Evolutionary conservation across 1,140 invertebrate species (phyloP).

Genomic region (Philopotamus ludificatus): DNA sequence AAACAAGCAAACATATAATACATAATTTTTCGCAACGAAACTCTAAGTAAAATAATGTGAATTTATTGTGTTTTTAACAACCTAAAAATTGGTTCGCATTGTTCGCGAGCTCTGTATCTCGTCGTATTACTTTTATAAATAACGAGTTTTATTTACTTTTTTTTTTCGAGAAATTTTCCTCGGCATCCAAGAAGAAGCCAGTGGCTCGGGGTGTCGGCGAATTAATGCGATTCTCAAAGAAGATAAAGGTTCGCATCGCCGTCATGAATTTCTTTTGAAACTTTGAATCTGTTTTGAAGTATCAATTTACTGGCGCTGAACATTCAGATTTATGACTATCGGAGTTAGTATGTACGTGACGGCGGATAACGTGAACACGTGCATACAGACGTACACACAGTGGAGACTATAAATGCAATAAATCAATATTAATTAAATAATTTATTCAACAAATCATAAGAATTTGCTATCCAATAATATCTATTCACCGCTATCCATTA

Average conservation of each 20-base stretch:
- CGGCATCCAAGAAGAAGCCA: not conserved
- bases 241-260: slow-evolving; percentile 24
- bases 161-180: not conserved
- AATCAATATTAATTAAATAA: no score
- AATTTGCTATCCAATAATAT: no score
- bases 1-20: no score
- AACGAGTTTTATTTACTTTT: no score
- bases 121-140: not conserved
- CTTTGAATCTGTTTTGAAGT: slow-evolving; percentile 31
- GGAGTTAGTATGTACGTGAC: slow-evolving; percentile 23
- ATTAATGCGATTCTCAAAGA: slow-evolving; percentile 20
- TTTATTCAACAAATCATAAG: no score
- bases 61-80: no score
- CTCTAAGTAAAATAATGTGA: no score
- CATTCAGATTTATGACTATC: slow-evolving; percentile 29
- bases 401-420: no score
- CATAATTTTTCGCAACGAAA: no score
- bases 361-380: slow-evolving; percentile 14
- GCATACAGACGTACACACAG: not conserved
- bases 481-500: no score
- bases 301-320: slow-evolving; percentile 24
- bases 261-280: slow-evolving; percentile 28
- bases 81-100: no score
- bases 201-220: slow-evolving; percentile 7
- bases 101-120: no score